Evolutionary conservation across 2,113 vertebrate species (phyloP), one percentile per base, ranked within the genome.

Genomic region (Rhipidura dahli): DNA sequence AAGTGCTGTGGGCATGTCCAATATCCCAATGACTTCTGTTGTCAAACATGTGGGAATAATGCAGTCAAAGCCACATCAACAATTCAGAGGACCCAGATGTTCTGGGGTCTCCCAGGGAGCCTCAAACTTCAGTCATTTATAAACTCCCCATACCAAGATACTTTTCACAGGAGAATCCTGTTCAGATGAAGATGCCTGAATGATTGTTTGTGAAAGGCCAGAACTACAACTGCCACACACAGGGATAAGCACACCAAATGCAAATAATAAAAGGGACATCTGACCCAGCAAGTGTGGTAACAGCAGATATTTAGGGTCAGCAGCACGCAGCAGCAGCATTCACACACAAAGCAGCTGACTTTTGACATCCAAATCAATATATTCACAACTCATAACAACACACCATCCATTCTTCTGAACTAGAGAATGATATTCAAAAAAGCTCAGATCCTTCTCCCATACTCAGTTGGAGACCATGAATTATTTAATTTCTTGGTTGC

Each of bases 401-500:
- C 7, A 24, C 40, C 69, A 94, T 83, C 94, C 92, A 91, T 79
- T 87, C 69, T 91, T 94, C 83, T 77, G 24, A 94, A 84, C 66
- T 83, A 87, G 59, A 61, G 93, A 97, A 96, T 57, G 27, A 95
- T 88, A 97, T 93, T 96, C 69, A 85, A 87, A 96, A 97, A 94
- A 57, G 47, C 84, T 86, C 65, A 90, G 91, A 45, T 80, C 53
- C 44, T 89, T 95, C 83, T 70, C 91, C 72, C 44, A 61, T 39
- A 80, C 83, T 84, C 75, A 93, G 94, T 40, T 94, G 91, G 90
- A 97, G 56, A 89, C 56, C 71, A 94, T 96, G 93, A 97, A 95
- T 97, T 97, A 97, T 97, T 97, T 95, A 97, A 97, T 94, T 96
- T 97, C 91, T 94, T 83, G 64, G 96, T 96, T 97, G 95, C 76